A percentile compares a stretch with the other conserved stretches of the same genome.
These are phyloP conservation scores for Magallana ariakensis DNA, from an alignment of 1,140 invertebrate species.

Conservation along the genomic window DNA sequence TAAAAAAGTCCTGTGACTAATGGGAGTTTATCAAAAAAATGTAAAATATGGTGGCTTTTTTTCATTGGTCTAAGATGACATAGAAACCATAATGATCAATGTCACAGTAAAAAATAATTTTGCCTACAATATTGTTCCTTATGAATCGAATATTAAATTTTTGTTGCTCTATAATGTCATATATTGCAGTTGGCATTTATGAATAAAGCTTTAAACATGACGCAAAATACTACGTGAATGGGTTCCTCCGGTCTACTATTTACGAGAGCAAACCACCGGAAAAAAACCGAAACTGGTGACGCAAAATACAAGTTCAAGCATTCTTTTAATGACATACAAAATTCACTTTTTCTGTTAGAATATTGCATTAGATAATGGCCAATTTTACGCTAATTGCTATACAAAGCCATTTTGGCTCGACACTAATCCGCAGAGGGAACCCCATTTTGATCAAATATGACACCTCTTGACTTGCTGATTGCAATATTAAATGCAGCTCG, in stretches of 20 bases:
- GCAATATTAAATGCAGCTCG: conserved; percentile 26
- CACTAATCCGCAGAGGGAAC: conserved; percentile 18
- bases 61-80: neutral
- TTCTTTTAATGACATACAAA: neutral
- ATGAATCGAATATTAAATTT: too few relatives aligned
- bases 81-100: neutral
- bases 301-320: neutral
- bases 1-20: too few relatives aligned
- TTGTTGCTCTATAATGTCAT: too few relatives aligned
- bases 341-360: neutral
- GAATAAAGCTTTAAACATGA: too few relatives aligned
- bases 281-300: conserved; percentile 20
- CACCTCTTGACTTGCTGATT: neutral
- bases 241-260: neutral
- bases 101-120: neutral
- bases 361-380: neutral
- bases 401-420: neutral
- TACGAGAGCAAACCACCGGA: neutral
- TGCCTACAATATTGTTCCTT: neutral
- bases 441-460: conserved; percentile 38
- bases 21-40: too few relatives aligned
- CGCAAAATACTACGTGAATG: too few relatives aligned
- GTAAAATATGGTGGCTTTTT: neutral
- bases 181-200: too few relatives aligned
- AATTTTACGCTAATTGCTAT: neutral